Evolutionary conservation across 2,888 invertebrate genomes (phyloP).

Genomic region (Calameuta pallipes): DNA sequence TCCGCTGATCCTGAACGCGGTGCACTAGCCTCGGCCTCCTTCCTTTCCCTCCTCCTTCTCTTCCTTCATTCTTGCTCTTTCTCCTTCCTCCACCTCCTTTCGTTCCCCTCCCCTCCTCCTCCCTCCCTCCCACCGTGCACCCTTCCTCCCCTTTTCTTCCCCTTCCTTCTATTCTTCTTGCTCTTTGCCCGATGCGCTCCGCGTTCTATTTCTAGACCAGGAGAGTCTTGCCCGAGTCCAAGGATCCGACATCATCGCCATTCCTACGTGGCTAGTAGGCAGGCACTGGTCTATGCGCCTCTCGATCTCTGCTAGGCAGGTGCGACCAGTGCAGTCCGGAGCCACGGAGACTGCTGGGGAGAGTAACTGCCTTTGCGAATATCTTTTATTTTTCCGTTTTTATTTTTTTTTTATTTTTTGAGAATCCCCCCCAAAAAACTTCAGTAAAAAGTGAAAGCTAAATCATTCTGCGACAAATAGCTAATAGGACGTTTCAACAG

Average conservation of each 20-base stretch:
- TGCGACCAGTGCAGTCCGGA: not conserved
- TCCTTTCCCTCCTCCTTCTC: not conserved
- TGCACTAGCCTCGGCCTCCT: constrained; percentile 10
- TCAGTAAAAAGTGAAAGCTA: not conserved
- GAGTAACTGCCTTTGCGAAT: not conserved
- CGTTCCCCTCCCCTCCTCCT: constrained; percentile 5
- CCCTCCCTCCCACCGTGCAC: constrained; percentile 10
- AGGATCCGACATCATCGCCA: not conserved
- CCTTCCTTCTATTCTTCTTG: not conserved
- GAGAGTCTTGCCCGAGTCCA: not conserved
- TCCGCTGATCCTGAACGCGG: constrained; percentile 22
- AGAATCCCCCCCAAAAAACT: not conserved
- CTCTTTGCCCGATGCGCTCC: not conserved
- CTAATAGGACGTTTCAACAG: not conserved
- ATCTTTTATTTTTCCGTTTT: constrained; percentile 13
- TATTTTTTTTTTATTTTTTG: constrained; percentile 17
- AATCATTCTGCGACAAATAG: not conserved
- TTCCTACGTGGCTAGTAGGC: not conserved
- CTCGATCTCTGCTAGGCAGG: not conserved
- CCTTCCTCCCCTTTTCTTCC: constrained; percentile 1
- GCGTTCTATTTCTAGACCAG: not conserved
- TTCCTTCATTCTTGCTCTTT: constrained; percentile 23
- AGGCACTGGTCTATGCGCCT: not conserved
- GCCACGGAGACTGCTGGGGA: not conserved
- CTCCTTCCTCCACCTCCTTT: constrained; percentile 12